Evolutionary conservation across 2,888 invertebrate species (phyloP), one percentile per base, ranked within the genome.

Genomic region (Euzetes globulus): DNA sequence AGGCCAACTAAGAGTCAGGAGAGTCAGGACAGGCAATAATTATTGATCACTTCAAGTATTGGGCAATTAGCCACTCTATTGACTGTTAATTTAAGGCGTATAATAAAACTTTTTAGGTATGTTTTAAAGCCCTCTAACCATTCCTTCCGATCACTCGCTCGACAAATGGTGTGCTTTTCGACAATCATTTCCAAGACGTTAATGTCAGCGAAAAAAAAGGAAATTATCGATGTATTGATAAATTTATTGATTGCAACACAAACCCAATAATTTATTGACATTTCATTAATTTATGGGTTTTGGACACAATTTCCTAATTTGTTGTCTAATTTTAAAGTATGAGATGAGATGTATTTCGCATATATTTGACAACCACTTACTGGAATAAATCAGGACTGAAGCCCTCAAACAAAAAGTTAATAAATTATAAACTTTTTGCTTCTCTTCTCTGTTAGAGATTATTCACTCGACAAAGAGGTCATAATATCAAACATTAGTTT

Each of bases 31-130:
- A n/a, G 9, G 19, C 1, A 55, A 55, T n/a, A 55, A 55, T 55
- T 55, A 55, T 63, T 63, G 37, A 63, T 63, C 27, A 63, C 63
- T 63, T 2, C 13, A 63, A 37, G 11, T 19, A 17, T 63, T 15
- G 22, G 25, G 25, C 63, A 63, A 63, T 63, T 63, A 63, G 63
- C n/a, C 63, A 63, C 33, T 27, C 58, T 17, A 63, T 63, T 63
- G 63, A 37, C 63, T 63, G 37, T 63, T 33, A 63, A 63, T 63
- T 33, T 33, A 55, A 55, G 22, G 55, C 55, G 25, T 55, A 55
- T 55, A 22, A 55, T 55, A 25, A 41, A 41, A 11, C 6, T 25
- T 55, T 55, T 19, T 19, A 22, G n/a, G 25, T 52, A 52, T 2
- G 52, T 7, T 41, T 41, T 41, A 41, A 55, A 55, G 22, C 55